Conservation (phyloP, 2,888 invertebrate species). For the Lochmaea crataegi region DNA sequence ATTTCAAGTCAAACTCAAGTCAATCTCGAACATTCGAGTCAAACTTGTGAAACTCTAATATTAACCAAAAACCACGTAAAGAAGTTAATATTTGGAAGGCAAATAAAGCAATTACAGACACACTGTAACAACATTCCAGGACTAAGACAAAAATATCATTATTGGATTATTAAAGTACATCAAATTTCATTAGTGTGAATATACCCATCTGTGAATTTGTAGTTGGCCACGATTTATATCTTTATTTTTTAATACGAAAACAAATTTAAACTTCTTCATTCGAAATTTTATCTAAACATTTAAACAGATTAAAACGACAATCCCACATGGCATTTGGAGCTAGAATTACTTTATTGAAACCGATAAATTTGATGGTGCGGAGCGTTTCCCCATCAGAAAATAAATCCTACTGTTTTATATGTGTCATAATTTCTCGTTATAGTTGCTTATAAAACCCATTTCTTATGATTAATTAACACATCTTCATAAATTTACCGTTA, state of each 20-base stretch:
- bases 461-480: conserved; percentile 58
- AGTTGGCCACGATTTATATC: too few species aligned
- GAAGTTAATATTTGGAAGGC: too few species aligned
- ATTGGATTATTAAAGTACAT: too few species aligned
- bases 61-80: too few species aligned
- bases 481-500: conserved; percentile 57
- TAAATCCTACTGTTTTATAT: conserved; percentile 46
- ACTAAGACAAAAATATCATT: too few species aligned
- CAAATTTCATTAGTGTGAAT: too few species aligned
- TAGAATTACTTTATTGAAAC: conserved; percentile 40
- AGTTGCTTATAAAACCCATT: conserved; percentile 48
- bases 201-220: too few species aligned
- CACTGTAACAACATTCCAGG: too few species aligned
- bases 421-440: conserved; percentile 47
- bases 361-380: conserved; percentile 41
- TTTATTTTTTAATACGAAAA: conserved; percentile 29
- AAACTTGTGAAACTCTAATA: too few species aligned
- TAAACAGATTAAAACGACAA: conserved; percentile 23
- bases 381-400: conserved; percentile 36
- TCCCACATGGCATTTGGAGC: conserved; percentile 17
- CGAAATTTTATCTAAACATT: conserved; percentile 11
- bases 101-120: too few species aligned
- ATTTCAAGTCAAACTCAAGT: too few species aligned
- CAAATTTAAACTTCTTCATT: conserved; percentile 27
- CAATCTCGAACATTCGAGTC: too few species aligned